Evolutionary conservation across 2,888 invertebrate species (phyloP).

Genomic region (Omphaloscelis lunosa): DNA sequence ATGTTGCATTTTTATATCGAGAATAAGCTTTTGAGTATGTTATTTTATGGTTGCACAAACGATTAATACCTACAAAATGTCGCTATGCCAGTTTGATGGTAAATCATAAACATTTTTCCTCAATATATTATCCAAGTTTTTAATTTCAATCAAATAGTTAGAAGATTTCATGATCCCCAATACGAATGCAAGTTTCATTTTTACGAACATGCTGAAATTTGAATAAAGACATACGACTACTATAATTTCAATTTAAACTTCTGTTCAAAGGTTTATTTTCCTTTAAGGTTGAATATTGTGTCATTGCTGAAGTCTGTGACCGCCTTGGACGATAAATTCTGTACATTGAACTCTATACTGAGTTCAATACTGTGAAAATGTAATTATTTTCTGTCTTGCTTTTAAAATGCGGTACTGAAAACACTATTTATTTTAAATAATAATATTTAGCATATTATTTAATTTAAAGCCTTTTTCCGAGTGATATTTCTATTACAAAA

Average conservation of each 20-base stretch:
- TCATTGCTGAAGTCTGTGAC: constrained; percentile 17
- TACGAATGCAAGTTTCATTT: background rate
- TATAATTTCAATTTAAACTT: constrained; percentile 21
- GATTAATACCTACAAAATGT: background rate
- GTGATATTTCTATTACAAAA: too few species aligned
- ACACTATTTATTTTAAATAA: too few species aligned
- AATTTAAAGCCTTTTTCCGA: background rate
- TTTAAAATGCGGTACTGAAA: background rate
- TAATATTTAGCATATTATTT: background rate
- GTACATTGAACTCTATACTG: constrained; percentile 7
- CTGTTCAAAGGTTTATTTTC: constrained; percentile 4
- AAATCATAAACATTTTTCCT: background rate
- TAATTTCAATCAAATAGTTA: background rate
- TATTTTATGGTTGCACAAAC: background rate
- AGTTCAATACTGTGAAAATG: constrained; percentile 4
- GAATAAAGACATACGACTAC: background rate
- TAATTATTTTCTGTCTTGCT: constrained; percentile 12
- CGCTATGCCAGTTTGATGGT: too few species aligned
- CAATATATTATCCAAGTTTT: background rate
- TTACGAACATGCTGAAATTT: background rate
- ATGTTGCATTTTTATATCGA: background rate
- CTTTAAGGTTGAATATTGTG: background rate
- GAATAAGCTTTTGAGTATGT: background rate
- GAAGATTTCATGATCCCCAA: background rate
- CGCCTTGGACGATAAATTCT: constrained; percentile 13